phyloP scores from a whole-genome alignment of 2,113 vertebrate species.

The Mastomys natalensis region DNA sequence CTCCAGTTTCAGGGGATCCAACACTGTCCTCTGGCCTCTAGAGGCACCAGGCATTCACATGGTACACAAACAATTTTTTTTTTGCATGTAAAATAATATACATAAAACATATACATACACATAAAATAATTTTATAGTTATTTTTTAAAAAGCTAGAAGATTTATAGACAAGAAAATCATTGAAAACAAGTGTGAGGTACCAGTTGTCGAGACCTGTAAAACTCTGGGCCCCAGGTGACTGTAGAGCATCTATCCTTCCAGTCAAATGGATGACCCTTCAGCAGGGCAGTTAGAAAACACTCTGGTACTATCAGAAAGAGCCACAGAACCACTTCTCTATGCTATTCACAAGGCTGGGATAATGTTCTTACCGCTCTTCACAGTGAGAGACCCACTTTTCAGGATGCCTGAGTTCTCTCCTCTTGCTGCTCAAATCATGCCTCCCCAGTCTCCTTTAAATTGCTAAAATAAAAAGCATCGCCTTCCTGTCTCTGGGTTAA shows the following conservation, averaged over 20 bases:
- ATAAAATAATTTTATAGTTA: neutral
- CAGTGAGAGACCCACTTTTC: neutral
- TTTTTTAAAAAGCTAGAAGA: neutral
- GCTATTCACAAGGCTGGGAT: neutral
- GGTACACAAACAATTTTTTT: too few relatives aligned
- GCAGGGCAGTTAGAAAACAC: neutral
- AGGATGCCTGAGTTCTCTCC: neutral
- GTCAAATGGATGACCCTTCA: neutral
- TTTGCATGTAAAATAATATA: neutral
- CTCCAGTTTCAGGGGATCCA: neutral
- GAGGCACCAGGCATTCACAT: neutral
- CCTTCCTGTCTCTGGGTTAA: neutral
- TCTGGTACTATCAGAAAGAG: neutral
- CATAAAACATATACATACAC: neutral
- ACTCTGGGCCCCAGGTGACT: neutral
- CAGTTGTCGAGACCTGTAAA: neutral
- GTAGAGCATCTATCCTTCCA: neutral
- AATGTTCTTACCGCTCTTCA: neutral
- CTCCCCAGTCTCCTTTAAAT: neutral
- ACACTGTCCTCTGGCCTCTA: neutral
- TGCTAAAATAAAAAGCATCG: neutral
- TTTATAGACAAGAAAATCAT: conserved; percentile 2
- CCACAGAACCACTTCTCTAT: neutral
- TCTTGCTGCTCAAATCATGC: neutral
- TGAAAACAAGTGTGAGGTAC: neutral